Evolutionary conservation across 2,888 invertebrate genomes (phyloP), one percentile per base, ranked within the genome.

Genomic region (Phyllotreta striolata): DNA sequence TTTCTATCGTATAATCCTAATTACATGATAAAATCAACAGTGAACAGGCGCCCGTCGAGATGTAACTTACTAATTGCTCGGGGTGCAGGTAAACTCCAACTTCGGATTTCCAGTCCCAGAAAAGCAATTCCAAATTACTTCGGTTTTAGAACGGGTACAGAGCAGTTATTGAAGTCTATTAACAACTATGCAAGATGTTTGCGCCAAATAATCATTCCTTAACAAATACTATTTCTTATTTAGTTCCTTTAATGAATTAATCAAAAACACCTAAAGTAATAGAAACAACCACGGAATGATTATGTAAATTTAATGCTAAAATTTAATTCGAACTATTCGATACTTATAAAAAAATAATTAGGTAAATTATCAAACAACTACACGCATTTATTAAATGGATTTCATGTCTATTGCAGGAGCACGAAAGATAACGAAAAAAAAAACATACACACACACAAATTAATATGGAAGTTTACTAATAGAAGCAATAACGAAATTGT

Each of bases 1-100:
- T 60, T 34, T 61, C 72, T 49, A 52, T 58, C 65, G 61, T 71
- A 66, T 76, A 76, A 76, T 76, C 76, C 74, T 79, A 79, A 79
- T 79, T 79, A 79, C 77, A 74, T 75, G 77, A 72, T 74, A 78
- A 78, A 79, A 79, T 79, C 79, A 78, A 79, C 79, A 79, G 67
- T 61, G 64, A 67, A 68, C 63, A 67, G 64, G 12, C 54, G 55
- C 41, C 41, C 49, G 35, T 39, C 55, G 62, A 69, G 69, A 69
- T 65, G 44, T 69, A 69, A 68, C 70, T 71, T 66, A 64, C 69
- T 70, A 72, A 72, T 69, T 70, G 72, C 59, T 55, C 43, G 47
- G n/a, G 55, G 44, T 54, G 46, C 57, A 49, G 57, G 57, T 57
- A 57, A 57, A 57, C 57, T 57, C 49, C 49, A 49, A 49, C 49